Evolutionary conservation across 2,888 invertebrate genomes (phyloP), one percentile per base, ranked within the genome.

Genomic region (Chaetogeoica ovagalla): DNA sequence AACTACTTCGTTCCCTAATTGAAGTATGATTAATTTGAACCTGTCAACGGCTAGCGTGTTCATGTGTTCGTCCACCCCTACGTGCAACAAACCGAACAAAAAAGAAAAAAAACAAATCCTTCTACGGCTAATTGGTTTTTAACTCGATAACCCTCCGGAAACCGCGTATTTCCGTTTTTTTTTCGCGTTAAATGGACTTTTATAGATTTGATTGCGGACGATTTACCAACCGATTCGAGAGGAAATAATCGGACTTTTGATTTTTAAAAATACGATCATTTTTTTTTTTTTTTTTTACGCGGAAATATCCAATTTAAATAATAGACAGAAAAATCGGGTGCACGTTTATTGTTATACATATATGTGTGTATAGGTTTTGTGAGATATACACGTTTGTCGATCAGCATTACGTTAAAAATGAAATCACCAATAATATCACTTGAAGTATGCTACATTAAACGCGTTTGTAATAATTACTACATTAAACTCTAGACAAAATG

Each of bases 21-120:
- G n/a, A n/a, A 39, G 23, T 75, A 59, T 75, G 75, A 75, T 75
- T 75, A 75, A 75, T 75, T 65, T 23, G 30, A 43, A 75, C 3
- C 75, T 66, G 75, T 75, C 75, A 57, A 59, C 52, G 37, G 13
- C 4, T 70, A 13, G 8, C 2, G 65, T 43, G 30, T 55, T 55
- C 43, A n/a, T 63, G 55, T 48, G 5, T 2, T 65, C 21, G 0
- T n/a, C n/a, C n/a, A n/a, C 13, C 23, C 9, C 15, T 19, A 55
- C 17, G 74, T 21, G 72, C 23, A 48, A 72, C 48, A 23, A 23
- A 15, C 11, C 11, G 30, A 30, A n/a, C n/a, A n/a, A 43, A 30
- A 52, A 52, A 71, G 23, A 52, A 60, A 72, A 65, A 65, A 74
- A 57, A 65, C 39, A 57, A 75, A 66, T 66, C 13, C 66, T 66